Conservation (phyloP, 92 coral and sea anemone genomes). For the Micromussa lordhowensis region DNA sequence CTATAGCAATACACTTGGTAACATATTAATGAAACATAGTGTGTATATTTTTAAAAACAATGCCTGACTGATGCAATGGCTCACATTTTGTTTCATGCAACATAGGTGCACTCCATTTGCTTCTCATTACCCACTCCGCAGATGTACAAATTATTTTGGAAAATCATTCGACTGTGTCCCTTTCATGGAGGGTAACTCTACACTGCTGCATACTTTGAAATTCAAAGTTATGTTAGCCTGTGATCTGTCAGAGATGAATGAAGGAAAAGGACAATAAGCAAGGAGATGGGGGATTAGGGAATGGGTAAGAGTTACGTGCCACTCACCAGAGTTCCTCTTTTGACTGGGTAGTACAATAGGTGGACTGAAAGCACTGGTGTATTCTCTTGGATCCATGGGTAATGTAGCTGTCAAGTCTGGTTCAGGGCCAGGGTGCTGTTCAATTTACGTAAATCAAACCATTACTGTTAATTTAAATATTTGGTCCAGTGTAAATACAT, state of each 20-base stretch:
- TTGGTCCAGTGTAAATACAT: not conserved
- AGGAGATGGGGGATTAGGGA: not conserved
- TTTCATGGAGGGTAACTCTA: not conserved
- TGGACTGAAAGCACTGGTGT: conserved; percentile 88
- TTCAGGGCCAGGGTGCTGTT: conserved; percentile 95
- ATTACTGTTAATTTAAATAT: not conserved
- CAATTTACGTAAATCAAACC: not conserved
- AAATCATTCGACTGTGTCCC: no score
- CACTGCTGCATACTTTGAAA: not conserved
- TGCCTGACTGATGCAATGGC: no score
- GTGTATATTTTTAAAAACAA: no score
- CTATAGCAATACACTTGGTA: no score
- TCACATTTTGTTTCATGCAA: no score
- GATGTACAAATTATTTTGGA: no score
- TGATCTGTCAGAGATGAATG: not conserved
- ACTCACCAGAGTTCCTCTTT: conserved; percentile 65
- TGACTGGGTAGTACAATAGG: conserved; percentile 89
- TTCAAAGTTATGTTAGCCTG: no score
- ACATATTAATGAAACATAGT: no score
- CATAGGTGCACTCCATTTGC: no score
- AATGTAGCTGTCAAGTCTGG: conserved; percentile 96
- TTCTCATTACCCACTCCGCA: no score
- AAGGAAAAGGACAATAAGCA: not conserved
- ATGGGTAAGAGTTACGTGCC: not conserved
- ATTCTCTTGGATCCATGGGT: conserved; percentile 87